Evolutionary conservation across 2,888 invertebrate genomes (phyloP), one percentile per base, ranked within the genome.

Genomic region (Malthinus seriepunctatus): DNA sequence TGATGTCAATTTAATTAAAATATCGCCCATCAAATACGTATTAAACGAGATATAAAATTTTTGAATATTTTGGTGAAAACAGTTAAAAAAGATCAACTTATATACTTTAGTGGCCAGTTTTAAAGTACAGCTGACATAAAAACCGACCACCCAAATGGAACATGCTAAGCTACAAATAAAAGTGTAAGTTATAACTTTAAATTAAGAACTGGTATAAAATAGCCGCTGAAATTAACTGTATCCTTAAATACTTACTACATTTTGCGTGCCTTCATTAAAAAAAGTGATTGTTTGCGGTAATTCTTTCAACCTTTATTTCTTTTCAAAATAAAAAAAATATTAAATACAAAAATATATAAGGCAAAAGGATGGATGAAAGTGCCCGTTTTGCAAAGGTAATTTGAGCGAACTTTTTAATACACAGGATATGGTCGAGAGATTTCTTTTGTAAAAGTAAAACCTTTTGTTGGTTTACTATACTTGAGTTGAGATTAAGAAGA

Each of bases 181-280:
- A 70, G 65, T 67, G 68, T 64, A 69, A 66, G 68, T 70, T 69
- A 67, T 70, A 69, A 71, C 68, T 71, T 71, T 62, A 64, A 67
- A 67, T 70, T 64, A 64, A 63, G 59, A 66, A 69, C 68, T 63
- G 63, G 67, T 63, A 67, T 65, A 63, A 63, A 65, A 65, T 48
- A 52, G 56, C 56, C 60, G 64, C 46, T 50, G 62, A 61, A 65
- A 60, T 49, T 49, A 52, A 48, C 56, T 42, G 56, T 35, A 44
- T 23, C 48, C 56, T 44, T 45, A 50, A 45, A 54, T 38, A 50
- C 37, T 23, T 32, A 14, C 45, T 31, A 38, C 31, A 55, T 59
- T 59, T 47, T 35, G 52, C 10, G 33, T 38, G 46, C 46, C 33
- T 59, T 59, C 53, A 59, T 59, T 59, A 59, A 59, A 39, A 46